Base-by-base conservation (phyloP, 2,888 invertebrate genomes). In the Drosophila aldrichi region DNA sequence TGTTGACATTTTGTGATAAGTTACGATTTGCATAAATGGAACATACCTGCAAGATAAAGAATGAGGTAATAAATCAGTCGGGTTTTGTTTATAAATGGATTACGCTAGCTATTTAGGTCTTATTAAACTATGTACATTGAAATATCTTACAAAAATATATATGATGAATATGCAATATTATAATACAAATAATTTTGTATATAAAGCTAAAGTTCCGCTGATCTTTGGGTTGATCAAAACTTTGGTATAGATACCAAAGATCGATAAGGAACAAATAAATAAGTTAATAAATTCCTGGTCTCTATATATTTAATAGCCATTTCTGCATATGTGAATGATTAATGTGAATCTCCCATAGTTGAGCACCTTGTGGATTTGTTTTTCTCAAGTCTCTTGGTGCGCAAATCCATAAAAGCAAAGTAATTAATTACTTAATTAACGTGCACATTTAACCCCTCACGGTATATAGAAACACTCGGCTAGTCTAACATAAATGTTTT, bases 1-100 rank as follows among this genome's bases (percentile, higher is more conserved):
- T 40, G 3, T 16, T 1, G 18, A n/a, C 12, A 25, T 44, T 72
- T 61, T 34, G 58, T 48, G 58, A 70, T 70, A 78, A 59, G 43
- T 25, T 48, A 32, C 14, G 36, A 66, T 74, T 78, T 74, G 70
- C 56, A 78, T 77, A 65, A 22, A n/a, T 59, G 46, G 18, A 57
- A 72, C 79, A 74, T 79, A 79, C 79, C 79, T 79, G 69, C 2
- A 77, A 75, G 73, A 76, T 65, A 76, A 67, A 72, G 55, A 70
- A 56, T 44, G 29, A 63, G 29, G 9, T 9, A 63, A 48, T 46
- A 48, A 65, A 73, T 79, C 29, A 76, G 64, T 75, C 25, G 41
- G 8, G 7, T 16, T 49, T 49, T 73, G 43, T 49, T 73, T 55
- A 46, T 60, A 12, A 49, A 54, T 54, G 20, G 38, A 62, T 55